Evolutionary conservation across 2,797 vertebrate genomes (phyloP).

Genomic region (Tapirus indicus): DNA sequence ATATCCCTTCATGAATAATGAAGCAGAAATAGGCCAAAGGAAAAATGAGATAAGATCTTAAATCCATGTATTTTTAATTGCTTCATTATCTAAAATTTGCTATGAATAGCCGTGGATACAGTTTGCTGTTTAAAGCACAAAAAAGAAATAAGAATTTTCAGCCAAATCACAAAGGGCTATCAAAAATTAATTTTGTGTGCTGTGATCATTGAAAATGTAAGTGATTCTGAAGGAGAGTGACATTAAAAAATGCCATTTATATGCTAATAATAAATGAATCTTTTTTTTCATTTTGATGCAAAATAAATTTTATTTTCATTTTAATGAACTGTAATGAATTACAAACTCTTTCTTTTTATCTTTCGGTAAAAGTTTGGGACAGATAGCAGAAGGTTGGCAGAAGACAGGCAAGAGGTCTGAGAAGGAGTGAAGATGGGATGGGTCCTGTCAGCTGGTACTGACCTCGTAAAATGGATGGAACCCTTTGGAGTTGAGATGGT

Average conservation of each 20-base stretch:
- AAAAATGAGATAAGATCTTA: conserved; percentile 92
- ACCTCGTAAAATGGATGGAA: neutral
- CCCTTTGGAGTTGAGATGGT: neutral
- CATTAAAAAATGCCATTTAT: conserved; percentile 92
- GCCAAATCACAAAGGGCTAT: conserved; percentile 92
- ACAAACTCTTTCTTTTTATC: conserved; percentile 86
- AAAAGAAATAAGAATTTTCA: conserved; percentile 90
- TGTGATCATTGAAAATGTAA: conserved; percentile 91
- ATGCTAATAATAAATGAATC: conserved; percentile 91
- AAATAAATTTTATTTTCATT: conserved; percentile 91
- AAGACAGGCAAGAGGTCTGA: conserved; percentile 68
- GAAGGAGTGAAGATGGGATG: conserved; percentile 56
- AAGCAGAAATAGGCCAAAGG: conserved; percentile 90
- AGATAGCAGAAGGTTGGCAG: conserved; percentile 77
- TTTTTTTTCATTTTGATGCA: conserved; percentile 90
- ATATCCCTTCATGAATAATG: conserved; percentile 92
- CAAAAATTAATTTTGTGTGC: conserved; percentile 93
- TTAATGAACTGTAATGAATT: conserved; percentile 90
- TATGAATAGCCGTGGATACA: conserved; percentile 90
- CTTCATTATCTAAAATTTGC: conserved; percentile 92
- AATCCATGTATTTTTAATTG: conserved; percentile 93
- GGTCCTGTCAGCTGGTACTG: neutral
- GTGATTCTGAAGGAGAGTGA: conserved; percentile 90
- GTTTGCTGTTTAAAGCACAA: conserved; percentile 90
- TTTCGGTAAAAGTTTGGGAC: conserved; percentile 83